Evolutionary conservation across 1,140 invertebrate species (phyloP), one percentile per base, ranked within the genome.

Genomic region (Heliconius himera): DNA sequence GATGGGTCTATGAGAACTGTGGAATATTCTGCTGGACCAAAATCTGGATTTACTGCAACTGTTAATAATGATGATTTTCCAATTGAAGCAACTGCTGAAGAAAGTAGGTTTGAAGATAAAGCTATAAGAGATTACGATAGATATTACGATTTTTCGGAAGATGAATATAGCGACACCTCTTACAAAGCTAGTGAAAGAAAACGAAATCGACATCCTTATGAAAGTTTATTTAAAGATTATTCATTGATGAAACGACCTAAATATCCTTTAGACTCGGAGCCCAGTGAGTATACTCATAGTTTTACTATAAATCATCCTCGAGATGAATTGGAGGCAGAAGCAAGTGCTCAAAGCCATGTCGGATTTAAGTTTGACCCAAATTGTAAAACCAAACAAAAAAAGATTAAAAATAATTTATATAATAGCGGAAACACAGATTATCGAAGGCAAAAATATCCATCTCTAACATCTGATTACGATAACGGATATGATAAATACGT

Each of bases 1-100:
- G 95, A 95, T 83, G 95, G 95, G 20, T 93, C 93, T 73, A 88
- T 92, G 76, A 89, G 94, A 81, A 90, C 93, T 81, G 95, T 95
- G 72, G 91, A 95, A 78, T 95, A 95, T 83, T 92, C 93, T 26
- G 92, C 94, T 41, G 92, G 95, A 70, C 91, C 93, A 26, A 87
- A 90, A 33, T 90, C 85, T 79, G 94, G 94, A 74, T 94, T 94
- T 77, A 87, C 85, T 77, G 90, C 90, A 70, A 82, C 86, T 46
- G 86, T 91, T 20, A 93, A 91, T 80, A 93, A 87, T 80, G 87
- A 92, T 77, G 82, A 73, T 26, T 66, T 49, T 74, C 78, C 78
- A 46, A 49, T 77, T 73, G 76, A 81, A 70, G 60, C 73, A 76
- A 56, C 73, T 11, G 49, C 73, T 73, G 82, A 83, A 77, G 80